Evolutionary conservation across 2,888 invertebrate genomes (phyloP), one percentile per base, ranked within the genome.

Genomic region (Andrena dorsata): DNA sequence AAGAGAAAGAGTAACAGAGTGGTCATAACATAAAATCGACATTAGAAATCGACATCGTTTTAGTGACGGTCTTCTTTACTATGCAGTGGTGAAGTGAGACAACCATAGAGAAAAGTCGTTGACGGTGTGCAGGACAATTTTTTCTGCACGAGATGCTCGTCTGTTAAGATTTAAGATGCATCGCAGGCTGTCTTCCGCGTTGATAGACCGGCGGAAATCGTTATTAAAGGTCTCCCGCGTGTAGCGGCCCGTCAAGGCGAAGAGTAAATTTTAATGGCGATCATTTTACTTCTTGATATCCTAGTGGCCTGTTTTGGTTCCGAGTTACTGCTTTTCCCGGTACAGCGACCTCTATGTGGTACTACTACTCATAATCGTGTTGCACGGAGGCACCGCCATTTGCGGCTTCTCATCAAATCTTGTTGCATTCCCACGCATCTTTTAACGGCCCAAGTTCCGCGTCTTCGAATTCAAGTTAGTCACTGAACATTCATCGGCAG

Each of bases 241-340:
- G 16, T 65, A 51, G 63, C 49, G 51, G 26, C 23, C 65, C 20
- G 64, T 63, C 47, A 26, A 47, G 35, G 20, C 64, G 53, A 47
- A 66, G 69, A 76, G 81, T 86, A 80, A 83, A 86, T 83, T 86
- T 83, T 85, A 87, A 87, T 75, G 80, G 83, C 81, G 56, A 76
- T 78, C 74, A 68, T 35, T 77, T 61, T 76, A 78, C 78, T 80
- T 51, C 77, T 81, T 80, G 83, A 85, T 83, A 84, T 82, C 78
- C 64, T 64, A 72, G 76, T 81, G 82, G 65, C 80, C 89, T 86
- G 78, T 90, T 90, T 84, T 28, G 78, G 83, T 51, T 28, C 49
- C 35, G 76, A 81, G 90, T 92, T 93, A 92, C 87, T 92, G 90
- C 89, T 86, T 89, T 93, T 92, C 92, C 90, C 90, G 91, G 92